Evolutionary conservation across 2,797 vertebrate genomes (phyloP), one percentile per base, ranked within the genome.

Genomic region (Capromys pilorides): DNA sequence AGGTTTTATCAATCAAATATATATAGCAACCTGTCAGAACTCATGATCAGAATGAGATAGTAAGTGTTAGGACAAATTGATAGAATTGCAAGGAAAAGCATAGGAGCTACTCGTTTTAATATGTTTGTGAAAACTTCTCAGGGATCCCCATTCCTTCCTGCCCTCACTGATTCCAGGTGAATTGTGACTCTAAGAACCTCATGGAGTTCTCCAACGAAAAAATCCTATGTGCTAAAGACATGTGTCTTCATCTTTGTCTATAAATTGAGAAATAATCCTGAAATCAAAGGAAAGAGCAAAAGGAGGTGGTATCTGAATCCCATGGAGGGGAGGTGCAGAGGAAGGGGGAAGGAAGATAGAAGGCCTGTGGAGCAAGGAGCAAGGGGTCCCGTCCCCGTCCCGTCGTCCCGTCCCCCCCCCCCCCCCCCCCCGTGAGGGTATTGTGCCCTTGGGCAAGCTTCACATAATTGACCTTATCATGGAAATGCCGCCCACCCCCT

Each of bases 1-100:
- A 66, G 28, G 90, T 80, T 94, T 80, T 85, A 83, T 88, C 51
- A 90, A 91, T 80, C 62, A 75, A 96, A 96, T 92, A 71, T 31
- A 92, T 61, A 93, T 41, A 75, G 61, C 83, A 91, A 84, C 21
- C 4, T 41, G 71, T 85, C 6, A 80, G 59, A 95, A 92, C 22
- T 77, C 93, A 51, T 92, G 83, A 90, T 92, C 49, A 80, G 14
- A 61, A 69, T 88, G 57, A 94, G 16, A 91, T 61, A 90, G 88
- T 80, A 78, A 87, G 39, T 88, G 3, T 57, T 92, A 59, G 49
- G 41, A 90, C 4, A 12, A 94, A 26, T 66, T 96, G 62, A 66
- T 33, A 82, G 61, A 93, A 95, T 86, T 93, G 14, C 80, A 89
- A 95, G 78, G 13, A 82, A 90, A 93, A 95, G 28, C 28, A 92